Percentiles rank a stretch among this genome's conserved stretches.
Evolutionary conservation across 1,140 invertebrate species (phyloP).

Genomic region (Melanaphis sacchari): DNA sequence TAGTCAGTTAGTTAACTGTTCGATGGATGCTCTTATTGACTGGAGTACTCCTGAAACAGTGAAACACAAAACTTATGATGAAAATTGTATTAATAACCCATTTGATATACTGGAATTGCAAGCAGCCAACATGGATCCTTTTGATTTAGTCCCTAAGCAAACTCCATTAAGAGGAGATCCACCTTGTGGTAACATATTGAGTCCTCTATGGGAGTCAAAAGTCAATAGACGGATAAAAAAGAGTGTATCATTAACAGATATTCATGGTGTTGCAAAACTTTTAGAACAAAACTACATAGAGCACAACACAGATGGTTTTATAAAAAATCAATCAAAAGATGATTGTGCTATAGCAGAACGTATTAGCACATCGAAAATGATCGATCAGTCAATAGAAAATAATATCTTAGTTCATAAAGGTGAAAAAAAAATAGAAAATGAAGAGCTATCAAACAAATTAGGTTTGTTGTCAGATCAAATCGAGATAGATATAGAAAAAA

Average conservation of each 20-base stretch:
- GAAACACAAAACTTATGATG: not conserved
- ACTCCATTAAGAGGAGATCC: not conserved
- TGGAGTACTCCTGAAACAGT: slow-evolving; percentile 33
- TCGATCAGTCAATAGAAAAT: not conserved
- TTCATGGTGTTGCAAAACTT: not conserved
- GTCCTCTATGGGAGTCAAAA: not conserved
- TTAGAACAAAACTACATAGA: not conserved
- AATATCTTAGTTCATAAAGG: not conserved
- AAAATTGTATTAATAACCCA: slow-evolving; percentile 31
- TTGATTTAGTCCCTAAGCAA: slow-evolving; percentile 35
- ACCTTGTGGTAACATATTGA: slow-evolving; percentile 35
- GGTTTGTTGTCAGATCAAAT: not conserved
- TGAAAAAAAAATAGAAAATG: not conserved
- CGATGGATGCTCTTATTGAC: slow-evolving; percentile 9
- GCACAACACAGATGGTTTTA: not conserved
- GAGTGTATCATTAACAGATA: slow-evolving; percentile 18
- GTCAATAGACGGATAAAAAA: not conserved
- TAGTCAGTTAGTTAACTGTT: not conserved
- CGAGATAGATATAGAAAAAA: not conserved
- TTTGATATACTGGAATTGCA: slow-evolving; percentile 36
- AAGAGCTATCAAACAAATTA: not conserved
- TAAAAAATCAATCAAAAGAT: not conserved
- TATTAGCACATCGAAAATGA: not conserved
- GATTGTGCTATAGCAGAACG: not conserved
- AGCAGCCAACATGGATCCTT: slow-evolving; percentile 44